Percentiles rank a stretch among this genome's conserved stretches.
phyloP scores from a whole-genome alignment of 2,113 vertebrate species.

The Suricata suricatta region DNA sequence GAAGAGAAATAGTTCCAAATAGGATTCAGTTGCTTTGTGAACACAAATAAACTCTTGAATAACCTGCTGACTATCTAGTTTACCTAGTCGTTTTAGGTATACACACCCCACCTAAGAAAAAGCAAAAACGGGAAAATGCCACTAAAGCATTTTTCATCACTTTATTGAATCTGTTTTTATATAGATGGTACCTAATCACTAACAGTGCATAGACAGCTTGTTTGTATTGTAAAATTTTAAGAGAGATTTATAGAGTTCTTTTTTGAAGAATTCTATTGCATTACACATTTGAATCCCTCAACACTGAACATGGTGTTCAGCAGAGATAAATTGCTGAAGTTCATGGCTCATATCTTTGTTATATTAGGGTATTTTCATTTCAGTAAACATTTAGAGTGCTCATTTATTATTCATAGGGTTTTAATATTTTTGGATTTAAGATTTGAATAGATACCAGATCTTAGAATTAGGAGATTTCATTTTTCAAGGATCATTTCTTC shows the following conservation, averaged over 20 bases:
- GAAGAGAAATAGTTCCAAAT: constrained; percentile 56
- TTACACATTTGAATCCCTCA: background rate
- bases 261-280: background rate
- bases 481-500: constrained; percentile 48
- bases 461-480: constrained; percentile 38
- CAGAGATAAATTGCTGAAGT: constrained; percentile 20
- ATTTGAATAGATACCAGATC: background rate
- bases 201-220: background rate
- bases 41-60: constrained; percentile 45
- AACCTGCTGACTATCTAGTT: background rate
- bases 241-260: constrained; percentile 12
- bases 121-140: background rate
- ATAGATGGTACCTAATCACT: background rate
- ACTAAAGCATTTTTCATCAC: background rate
- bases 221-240: background rate
- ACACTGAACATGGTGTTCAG: background rate
- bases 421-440: background rate
- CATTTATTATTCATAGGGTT: constrained; percentile 47
- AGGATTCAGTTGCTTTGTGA: constrained; percentile 49
- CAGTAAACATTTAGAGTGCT: constrained; percentile 14
- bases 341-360: background rate
- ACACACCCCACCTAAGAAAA: background rate
- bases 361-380: constrained; percentile 38
- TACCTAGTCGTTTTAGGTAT: background rate
- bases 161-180: constrained; percentile 29